Evolutionary conservation across 2,113 vertebrate genomes (phyloP).

Genomic region (Lophochroa leadbeateri): DNA sequence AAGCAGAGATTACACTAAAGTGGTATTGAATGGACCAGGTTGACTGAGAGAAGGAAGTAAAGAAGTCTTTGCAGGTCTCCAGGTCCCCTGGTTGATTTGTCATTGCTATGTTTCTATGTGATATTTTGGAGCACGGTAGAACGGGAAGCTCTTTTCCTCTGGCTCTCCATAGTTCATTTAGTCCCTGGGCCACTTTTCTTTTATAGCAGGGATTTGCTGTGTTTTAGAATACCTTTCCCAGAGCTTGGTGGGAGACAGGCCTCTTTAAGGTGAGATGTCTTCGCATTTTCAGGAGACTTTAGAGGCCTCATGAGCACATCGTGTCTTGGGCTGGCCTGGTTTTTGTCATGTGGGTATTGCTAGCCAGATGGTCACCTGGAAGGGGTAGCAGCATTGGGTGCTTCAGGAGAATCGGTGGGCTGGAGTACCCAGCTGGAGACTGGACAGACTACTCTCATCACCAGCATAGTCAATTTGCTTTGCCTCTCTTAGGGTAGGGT

Average conservation of each 20-base stretch:
- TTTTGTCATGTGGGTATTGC: background rate
- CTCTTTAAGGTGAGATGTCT: background rate
- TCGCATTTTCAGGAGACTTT: background rate
- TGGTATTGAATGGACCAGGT: background rate
- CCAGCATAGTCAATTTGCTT: background rate
- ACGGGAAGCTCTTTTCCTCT: background rate
- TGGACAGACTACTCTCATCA: background rate
- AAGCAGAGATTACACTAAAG: slow-evolving; percentile 42
- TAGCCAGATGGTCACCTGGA: background rate
- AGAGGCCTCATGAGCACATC: background rate
- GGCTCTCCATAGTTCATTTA: background rate
- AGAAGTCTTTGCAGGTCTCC: background rate
- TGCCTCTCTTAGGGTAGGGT: background rate
- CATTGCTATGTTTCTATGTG: background rate
- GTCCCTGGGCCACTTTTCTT: background rate
- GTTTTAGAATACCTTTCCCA: background rate
- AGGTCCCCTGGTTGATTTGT: background rate
- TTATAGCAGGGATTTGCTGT: background rate
- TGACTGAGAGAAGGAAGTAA: background rate
- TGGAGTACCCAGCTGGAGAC: background rate
- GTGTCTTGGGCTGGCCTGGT: background rate
- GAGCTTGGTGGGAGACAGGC: background rate
- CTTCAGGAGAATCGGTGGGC: background rate
- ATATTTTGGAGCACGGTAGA: background rate
- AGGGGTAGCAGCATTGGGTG: background rate